These are phyloP conservation scores for Ailuropoda melanoleuca DNA, from an alignment of 2,113 vertebrate species.

Conservation along the genomic window DNA sequence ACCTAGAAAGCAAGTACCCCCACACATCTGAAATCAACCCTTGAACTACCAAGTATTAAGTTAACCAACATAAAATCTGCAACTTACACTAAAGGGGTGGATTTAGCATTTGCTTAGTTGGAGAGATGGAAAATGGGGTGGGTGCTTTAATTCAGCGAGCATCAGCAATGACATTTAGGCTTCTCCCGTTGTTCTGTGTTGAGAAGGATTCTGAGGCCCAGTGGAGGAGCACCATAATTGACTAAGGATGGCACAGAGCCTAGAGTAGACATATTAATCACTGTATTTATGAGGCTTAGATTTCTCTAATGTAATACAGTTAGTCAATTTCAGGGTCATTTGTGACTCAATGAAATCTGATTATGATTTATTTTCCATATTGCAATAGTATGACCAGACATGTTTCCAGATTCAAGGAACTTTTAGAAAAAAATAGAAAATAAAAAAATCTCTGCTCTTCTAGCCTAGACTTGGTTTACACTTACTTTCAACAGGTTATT, in stretches of 20 bases:
- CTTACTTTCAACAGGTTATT: slow-evolving; percentile 47
- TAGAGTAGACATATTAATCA: background rate
- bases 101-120: background rate
- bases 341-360: background rate
- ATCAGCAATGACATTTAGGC: background rate
- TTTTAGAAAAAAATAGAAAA: background rate
- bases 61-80: background rate
- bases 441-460: background rate
- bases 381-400: background rate
- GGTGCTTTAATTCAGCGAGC: background rate
- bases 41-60: background rate
- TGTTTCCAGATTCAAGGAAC: slow-evolving; percentile 14
- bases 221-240: background rate
- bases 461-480: background rate
- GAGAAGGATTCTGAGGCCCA: background rate
- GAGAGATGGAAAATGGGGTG: background rate
- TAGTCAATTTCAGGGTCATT: background rate
- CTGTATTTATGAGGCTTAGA: background rate
- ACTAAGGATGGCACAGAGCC: background rate
- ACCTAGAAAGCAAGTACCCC: background rate
- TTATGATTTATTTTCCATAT: background rate
- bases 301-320: slow-evolving; percentile 16
- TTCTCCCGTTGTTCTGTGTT: background rate
- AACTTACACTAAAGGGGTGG: background rate
- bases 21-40: background rate